Evolutionary conservation across 2,888 invertebrate species (phyloP), one percentile per base, ranked within the genome.

Genomic region (Stictocephala bisonia): DNA sequence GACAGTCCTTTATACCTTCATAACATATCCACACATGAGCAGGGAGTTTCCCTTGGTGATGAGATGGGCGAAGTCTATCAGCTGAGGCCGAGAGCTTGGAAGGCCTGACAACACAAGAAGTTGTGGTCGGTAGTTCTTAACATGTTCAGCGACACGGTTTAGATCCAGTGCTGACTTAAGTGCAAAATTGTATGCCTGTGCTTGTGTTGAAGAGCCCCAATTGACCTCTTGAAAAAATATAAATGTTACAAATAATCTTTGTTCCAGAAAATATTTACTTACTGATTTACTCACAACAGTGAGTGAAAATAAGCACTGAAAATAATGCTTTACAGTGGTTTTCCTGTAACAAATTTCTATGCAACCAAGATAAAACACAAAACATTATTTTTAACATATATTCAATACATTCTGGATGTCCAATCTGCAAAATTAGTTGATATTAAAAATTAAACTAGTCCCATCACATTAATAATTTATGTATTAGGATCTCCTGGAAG

Each of bases 111-210:
- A 86, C 35, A 97, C 93, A 80, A 99, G 85, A 74, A 93, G 88
- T 85, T 99, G 97, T 0, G 99, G 99, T 82, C 95, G 91, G 85
- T 96, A 99, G 86, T 98, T 99, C 85, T 99, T 99, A 18, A 99
- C 97, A 83, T 99, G 99, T 81, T 98, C 98, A 26, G 93, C 93
- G 0, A 95, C 93, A 51, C 92, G 90, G 70, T 91, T 92, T 78
- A 94, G 82, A 77, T 90, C 90, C 82, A 85, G 83, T 68, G 89
- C 82, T 74, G 86, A 78, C 24, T 85, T 84, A n/a, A 90, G 81
- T 11, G 89, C 89, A 74, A 84, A 84, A 75, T 86, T 86, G 81
- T 89, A 90, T 3, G 85, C 85, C 81, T 89, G 88, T 11, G 89
- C 89, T 80, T 89, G 88, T 0, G 88, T 87, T 1, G 88, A 87